phyloP scores from a whole-genome alignment of 2,113 vertebrate genomes.

The Siniperca chuatsi region DNA sequence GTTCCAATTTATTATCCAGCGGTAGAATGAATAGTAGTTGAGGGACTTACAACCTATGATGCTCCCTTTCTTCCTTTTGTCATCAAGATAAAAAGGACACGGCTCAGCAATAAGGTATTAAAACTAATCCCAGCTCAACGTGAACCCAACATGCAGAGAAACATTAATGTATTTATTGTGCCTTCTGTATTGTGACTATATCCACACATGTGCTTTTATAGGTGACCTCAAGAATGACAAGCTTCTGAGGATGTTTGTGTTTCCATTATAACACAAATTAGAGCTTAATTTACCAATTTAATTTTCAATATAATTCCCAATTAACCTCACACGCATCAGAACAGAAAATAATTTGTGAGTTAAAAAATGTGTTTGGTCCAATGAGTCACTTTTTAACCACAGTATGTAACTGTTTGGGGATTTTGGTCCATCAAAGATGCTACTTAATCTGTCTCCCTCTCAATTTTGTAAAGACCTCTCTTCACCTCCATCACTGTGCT shows the following conservation, averaged over 20 bases:
- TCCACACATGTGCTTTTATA: neutral
- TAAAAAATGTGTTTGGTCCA: neutral
- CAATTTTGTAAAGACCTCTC: slow-evolving; percentile 43
- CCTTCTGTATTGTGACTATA: neutral
- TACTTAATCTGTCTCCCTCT: slow-evolving; percentile 26
- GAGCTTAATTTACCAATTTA: neutral
- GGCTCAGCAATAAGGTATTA: slow-evolving; percentile 23
- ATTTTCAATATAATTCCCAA: neutral
- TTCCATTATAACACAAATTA: neutral
- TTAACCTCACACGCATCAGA: neutral
- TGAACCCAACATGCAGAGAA: slow-evolving; percentile 20
- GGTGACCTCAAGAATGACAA: neutral
- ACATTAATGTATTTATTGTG: slow-evolving; percentile 15
- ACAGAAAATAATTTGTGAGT: neutral
- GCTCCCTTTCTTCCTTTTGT: slow-evolving; percentile 50
- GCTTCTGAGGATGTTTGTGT: neutral
- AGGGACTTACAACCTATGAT: slow-evolving; percentile 45
- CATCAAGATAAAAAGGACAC: slow-evolving; percentile 59
- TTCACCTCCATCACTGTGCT: slow-evolving; percentile 56
- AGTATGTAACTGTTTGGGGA: slow-evolving; percentile 11
- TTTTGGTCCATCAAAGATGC: slow-evolving; percentile 29
- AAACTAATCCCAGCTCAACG: slow-evolving; percentile 37
- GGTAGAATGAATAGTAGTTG: slow-evolving; percentile 47
- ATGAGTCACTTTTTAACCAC: neutral
- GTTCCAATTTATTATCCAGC: slow-evolving; percentile 65